phyloP scores from a whole-genome alignment of 2,888 invertebrate genomes.

The Axea sp. region DNA sequence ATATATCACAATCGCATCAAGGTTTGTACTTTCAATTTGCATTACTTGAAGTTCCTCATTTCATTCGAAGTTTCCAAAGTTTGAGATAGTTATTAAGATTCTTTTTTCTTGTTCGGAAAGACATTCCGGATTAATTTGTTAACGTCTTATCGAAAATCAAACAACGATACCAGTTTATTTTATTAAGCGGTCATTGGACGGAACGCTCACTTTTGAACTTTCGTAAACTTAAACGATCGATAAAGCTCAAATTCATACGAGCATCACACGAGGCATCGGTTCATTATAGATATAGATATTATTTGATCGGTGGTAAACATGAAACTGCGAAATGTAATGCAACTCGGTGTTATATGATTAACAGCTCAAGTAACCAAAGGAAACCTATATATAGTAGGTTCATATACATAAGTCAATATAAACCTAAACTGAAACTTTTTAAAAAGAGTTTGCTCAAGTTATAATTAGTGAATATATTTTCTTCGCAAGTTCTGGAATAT shows the following conservation, averaged over 20 bases:
- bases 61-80: constrained; percentile 13
- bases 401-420: too few relatives aligned
- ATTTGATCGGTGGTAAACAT: constrained; percentile 9
- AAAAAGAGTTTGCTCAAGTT: too few relatives aligned
- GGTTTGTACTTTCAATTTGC: constrained; percentile 16
- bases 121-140: constrained; percentile 8
- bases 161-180: constrained; percentile 8
- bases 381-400: constrained; percentile 17
- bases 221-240: constrained; percentile 23
- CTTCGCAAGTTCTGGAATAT: too few relatives aligned
- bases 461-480: too few relatives aligned
- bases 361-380: constrained; percentile 20
- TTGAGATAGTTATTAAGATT: neutral
- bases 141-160: constrained; percentile 18
- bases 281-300: constrained; percentile 32
- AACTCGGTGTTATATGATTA: constrained; percentile 12
- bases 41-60: constrained; percentile 10
- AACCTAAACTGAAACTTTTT: too few relatives aligned
- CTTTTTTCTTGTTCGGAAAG: neutral
- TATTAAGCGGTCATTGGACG: constrained; percentile 15
- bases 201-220: constrained; percentile 21
- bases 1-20: constrained; percentile 14
- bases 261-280: constrained; percentile 13
- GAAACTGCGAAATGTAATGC: neutral
- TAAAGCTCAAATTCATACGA: constrained; percentile 30